Evolutionary conservation across 2,888 invertebrate genomes (phyloP).

Genomic region (Odontocerum albicorne): DNA sequence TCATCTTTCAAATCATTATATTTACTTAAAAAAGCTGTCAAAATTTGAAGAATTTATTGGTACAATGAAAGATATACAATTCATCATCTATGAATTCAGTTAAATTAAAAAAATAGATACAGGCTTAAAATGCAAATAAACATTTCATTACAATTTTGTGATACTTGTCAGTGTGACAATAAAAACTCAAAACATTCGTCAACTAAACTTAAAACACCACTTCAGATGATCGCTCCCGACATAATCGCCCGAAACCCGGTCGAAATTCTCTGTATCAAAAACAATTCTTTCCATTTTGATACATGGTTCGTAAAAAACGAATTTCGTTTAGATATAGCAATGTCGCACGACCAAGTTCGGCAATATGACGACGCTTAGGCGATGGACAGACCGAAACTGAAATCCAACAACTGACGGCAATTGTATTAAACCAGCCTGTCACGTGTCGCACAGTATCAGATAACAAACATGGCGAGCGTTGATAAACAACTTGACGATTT

Average conservation of each 20-base stretch:
- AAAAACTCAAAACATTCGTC: constrained; percentile 50
- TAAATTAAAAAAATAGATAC: too few species aligned
- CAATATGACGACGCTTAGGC: neutral
- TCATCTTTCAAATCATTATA: too few species aligned
- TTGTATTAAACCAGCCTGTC: too few species aligned
- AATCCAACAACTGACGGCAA: neutral
- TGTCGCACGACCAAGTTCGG: neutral
- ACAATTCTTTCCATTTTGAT: constrained; percentile 54
- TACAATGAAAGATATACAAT: too few species aligned
- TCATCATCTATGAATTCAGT: too few species aligned
- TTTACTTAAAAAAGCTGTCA: too few species aligned
- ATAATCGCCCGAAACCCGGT: constrained; percentile 49
- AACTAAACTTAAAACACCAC: constrained; percentile 57
- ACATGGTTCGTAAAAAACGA: constrained; percentile 43
- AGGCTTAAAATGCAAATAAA: too few species aligned
- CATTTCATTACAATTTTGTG: too few species aligned
- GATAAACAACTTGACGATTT: too few species aligned
- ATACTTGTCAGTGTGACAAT: neutral
- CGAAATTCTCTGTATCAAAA: constrained; percentile 47
- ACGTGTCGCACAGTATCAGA: too few species aligned
- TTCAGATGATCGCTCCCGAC: constrained; percentile 54
- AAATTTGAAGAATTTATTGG: too few species aligned
- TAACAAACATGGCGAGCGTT: too few species aligned
- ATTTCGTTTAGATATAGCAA: neutral
- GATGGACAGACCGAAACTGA: neutral